phyloP scores from a whole-genome alignment of 2,113 vertebrate genomes.

The Columba livia region DNA sequence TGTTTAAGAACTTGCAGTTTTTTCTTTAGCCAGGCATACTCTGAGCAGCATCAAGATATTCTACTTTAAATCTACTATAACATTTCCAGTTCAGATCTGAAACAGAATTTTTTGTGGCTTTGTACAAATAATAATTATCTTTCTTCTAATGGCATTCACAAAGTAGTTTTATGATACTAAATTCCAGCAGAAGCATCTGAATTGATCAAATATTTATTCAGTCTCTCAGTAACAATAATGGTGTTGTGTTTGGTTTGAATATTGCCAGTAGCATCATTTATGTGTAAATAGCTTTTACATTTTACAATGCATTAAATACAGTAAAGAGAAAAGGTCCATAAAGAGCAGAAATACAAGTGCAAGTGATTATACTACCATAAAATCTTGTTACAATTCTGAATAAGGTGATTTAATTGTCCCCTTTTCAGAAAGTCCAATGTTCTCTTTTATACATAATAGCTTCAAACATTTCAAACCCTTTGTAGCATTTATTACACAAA shows the following conservation, averaged over 20 bases:
- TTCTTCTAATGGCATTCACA: not conserved
- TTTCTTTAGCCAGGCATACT: not conserved
- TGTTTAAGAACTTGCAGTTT: not conserved
- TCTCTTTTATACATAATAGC: not conserved
- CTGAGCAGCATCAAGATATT: not conserved
- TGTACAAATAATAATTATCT: not conserved
- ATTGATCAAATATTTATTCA: not conserved
- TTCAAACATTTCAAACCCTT: not conserved
- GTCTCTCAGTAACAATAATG: not conserved
- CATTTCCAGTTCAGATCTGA: not conserved
- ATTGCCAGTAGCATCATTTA: not conserved
- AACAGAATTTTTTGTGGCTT: not conserved
- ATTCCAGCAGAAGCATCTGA: not conserved
- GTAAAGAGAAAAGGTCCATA: not conserved
- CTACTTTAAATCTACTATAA: not conserved
- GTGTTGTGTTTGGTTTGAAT: not conserved
- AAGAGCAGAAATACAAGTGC: not conserved
- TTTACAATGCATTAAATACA: not conserved
- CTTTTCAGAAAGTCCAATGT: not conserved
- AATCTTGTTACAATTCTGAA: not conserved
- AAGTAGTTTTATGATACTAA: not conserved
- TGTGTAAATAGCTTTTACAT: conserved; percentile 37
- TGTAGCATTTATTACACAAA: not conserved
- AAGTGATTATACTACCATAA: not conserved
- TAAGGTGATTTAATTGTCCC: not conserved